Evolutionary conservation across 1,140 invertebrate species (phyloP), one percentile per base, ranked within the genome.

Genomic region (Fopius arisanus): DNA sequence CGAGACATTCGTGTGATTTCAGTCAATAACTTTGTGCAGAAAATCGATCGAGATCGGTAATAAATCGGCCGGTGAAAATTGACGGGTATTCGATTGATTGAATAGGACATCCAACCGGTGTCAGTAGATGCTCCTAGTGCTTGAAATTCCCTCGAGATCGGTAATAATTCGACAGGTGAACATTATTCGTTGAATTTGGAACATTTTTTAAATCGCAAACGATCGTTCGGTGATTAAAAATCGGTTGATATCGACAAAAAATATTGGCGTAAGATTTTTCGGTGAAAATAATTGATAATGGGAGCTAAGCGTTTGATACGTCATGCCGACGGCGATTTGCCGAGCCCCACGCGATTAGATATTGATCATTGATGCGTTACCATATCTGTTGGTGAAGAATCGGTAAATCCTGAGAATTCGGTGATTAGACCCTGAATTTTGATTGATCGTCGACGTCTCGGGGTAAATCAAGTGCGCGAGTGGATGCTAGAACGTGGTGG

Each of bases 401-500:
- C 23, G n/a, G 16, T 16, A 28, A 14, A 62, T 12, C 26, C n/a
- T 28, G 14, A 26, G 7, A 62, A 23, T 37, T 5, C 12, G 3
- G 33, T 37, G 33, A 37, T 37, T 37, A 1, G 7, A 37, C 33
- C 7, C 9, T 37, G 9, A 37, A 37, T 5, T 5, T 62, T 62
- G 7, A 29, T 31, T 65, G 62, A 16, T 31, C 14, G n/a, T 16
- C 7, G 33, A 65, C 23, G 14, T 3, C 14, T 21, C 4, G 26
- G 9, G 14, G 16, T 4, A 5, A 65, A 16, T 33, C 9, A 33
- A 65, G 29, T 33, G 29, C 69, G 78, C 75, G 77, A 82, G 82
- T 84, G 83, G 80, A 83, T 81, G 82, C 79, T 76, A 82, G 72
- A 66, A 73, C 72, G 76, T 80, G 67, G 77, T 62, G 54, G 54